Evolutionary conservation across 2,113 vertebrate species (phyloP), one percentile per base, ranked within the genome.

Genomic region (Barbus barbus): DNA sequence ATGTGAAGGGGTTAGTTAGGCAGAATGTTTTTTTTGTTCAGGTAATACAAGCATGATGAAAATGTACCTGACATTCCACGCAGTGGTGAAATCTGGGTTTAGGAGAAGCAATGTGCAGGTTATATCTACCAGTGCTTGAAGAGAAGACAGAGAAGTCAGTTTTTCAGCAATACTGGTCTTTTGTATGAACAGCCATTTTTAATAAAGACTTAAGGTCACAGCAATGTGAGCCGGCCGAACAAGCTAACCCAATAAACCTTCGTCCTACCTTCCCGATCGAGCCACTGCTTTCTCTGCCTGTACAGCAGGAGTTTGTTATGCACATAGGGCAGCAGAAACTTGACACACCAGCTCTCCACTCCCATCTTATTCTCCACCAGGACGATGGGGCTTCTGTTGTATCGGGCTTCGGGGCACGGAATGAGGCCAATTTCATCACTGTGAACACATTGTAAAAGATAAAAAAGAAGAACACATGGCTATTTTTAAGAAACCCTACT

Each of bases 391-490:
- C 98, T 99, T 83, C 98, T 96, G 90, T 99, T 99, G 92, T 96
- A 99, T 9, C 96, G 95, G 28, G 97, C 97, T 94, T 99, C 98
- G 24, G 97, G 96, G 87, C 97, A 99, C 2, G 95, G 96, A 86
- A 99, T 98, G 91, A 99, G 94, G 73, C 98, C 98, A 80, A 99
- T 97, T 93, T 99, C 98, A 92, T 99, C 97, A 91, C 98, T 99
- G 93, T 77, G 92, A 73, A 86, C 81, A 53, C 63, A 90, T n/a
- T 69, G 88, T 86, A 46, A 80, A 56, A 82, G 78, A 12, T 16
- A 24, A 20, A 72, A 71, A n/a, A 18, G 11, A 79, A 14, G 26
- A 22, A 67, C n/a, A 33, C 9, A 56, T 3, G 18, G 48, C 18
- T 58, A 24, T 78, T 36, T n/a, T n/a, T 53, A 31, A 31, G 20